A percentile compares a stretch with the other conserved stretches of the same genome.
These are phyloP conservation scores for Glareola pratincola DNA, from an alignment of 2,113 vertebrate species.

Conservation along the genomic window DNA sequence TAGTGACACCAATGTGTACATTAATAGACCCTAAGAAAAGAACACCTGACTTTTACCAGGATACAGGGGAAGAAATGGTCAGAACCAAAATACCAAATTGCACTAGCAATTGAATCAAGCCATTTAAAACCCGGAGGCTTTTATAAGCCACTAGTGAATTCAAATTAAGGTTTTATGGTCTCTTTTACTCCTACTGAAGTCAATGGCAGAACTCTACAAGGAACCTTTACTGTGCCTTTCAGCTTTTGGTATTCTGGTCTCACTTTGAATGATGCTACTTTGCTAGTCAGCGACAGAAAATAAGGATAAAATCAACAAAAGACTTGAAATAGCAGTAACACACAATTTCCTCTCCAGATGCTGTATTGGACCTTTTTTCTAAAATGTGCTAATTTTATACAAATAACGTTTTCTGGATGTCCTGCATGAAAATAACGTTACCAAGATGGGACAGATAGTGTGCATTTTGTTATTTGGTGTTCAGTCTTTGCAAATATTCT, in stretches of 20 bases:
- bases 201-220: neutral
- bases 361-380: neutral
- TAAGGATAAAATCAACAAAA: neutral
- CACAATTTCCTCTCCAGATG: neutral
- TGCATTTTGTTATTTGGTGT: neutral
- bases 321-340: neutral
- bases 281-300: neutral
- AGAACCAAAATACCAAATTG: neutral
- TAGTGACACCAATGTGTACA: neutral
- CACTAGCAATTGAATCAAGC: neutral
- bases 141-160: neutral
- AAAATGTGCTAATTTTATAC: neutral
- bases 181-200: neutral
- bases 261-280: neutral
- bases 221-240: neutral
- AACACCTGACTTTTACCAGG: neutral
- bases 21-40: neutral
- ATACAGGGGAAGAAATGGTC: fast-evolving
- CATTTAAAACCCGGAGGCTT: neutral
- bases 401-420: neutral
- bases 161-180: neutral
- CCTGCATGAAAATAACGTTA: neutral
- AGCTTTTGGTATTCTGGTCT: neutral
- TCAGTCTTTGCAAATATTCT: neutral
- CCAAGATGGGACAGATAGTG: neutral